These are phyloP conservation scores for Epirrhoe tristata DNA, from an alignment of 2,888 invertebrate species.

Conservation along the genomic window DNA sequence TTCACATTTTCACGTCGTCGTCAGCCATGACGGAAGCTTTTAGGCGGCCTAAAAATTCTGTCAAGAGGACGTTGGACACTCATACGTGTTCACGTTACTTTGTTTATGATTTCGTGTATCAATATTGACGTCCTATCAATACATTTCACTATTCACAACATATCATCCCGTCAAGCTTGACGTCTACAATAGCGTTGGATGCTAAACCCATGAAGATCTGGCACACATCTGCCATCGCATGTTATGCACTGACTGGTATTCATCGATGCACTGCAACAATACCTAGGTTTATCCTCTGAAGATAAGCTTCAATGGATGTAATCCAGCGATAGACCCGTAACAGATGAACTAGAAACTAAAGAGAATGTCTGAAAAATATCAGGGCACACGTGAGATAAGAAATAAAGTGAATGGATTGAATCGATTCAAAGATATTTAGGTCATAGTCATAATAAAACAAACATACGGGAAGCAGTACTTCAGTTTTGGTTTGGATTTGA, in stretches of 20 bases:
- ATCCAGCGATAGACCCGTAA: conserved; percentile 25
- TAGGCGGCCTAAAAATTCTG: too few relatives aligned
- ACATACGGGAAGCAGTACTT: too few relatives aligned
- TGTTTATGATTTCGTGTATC: conserved; percentile 21
- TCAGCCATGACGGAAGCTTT: too few relatives aligned
- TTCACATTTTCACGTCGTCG: too few relatives aligned
- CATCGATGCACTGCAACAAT: conserved; percentile 39
- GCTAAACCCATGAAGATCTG: conserved; percentile 43
- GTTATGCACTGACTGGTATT: conserved; percentile 42
- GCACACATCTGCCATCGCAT: conserved; percentile 38
- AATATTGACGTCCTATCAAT: conserved; percentile 24
- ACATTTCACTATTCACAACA: conserved; percentile 30
- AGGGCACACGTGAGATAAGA: not conserved
- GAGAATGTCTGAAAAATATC: conserved; percentile 6
- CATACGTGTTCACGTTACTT: too few relatives aligned
- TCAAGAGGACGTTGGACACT: too few relatives aligned
- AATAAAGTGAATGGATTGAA: not conserved
- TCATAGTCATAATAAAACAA: too few relatives aligned
- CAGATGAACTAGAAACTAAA: conserved; percentile 27
- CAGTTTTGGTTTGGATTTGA: too few relatives aligned
- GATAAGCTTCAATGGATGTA: conserved; percentile 34
- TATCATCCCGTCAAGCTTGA: conserved; percentile 39
- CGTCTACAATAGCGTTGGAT: conserved; percentile 36
- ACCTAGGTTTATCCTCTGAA: conserved; percentile 35
- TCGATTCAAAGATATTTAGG: not conserved